Base-by-base conservation (phyloP, 2,113 vertebrate genomes). In the Sprattus sprattus region DNA sequence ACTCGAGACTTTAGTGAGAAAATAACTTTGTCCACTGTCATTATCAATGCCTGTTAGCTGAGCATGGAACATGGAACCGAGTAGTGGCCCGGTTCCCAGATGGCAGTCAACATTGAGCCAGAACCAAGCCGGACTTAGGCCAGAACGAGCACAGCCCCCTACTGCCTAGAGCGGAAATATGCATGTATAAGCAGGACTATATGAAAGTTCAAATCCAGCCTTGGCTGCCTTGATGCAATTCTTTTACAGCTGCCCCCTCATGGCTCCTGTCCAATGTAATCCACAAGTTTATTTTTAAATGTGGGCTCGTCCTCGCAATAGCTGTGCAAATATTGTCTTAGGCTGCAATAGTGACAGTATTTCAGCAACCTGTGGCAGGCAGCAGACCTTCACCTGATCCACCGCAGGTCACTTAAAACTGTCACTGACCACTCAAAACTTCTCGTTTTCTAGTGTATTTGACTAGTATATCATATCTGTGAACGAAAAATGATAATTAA, bases 311-410 rank as follows among this genome's bases (percentile, higher is more conserved):
- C 49, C 64, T 78, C 39, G 81, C 64, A 87, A 85, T 85, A 71
- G 67, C 67, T 85, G 44, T 8, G 50, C 84, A 87, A 87, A 83
- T 83, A 87, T 85, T 85, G 57, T 13, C 83, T 71, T 13, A 84
- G 15, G 32, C 39, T 75, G 83, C 60, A 87, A 71, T 39, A 75
- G 45, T 67, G 18, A 57, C 71, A 3, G 2, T 64, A 28, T 75
- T 84, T 54, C 86, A 75, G 18, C 45, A 80, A 39, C 39, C 3
- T 13, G 25, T 28, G n/a, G 18, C 49, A 50, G 46, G 32, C 28
- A 28, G 64, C 64, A 71, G 71, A n/a, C 60, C 22, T 64, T 78
- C 28, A 78, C 71, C 57, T 81, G 25, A 50, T 87, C 81, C 7
- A 80, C 46, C n/a, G 32, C 60, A 85, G 32, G 83, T 78, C 67